Base-by-base conservation (phyloP, 2,888 invertebrate genomes). In the Parascotia fuliginaria region DNA sequence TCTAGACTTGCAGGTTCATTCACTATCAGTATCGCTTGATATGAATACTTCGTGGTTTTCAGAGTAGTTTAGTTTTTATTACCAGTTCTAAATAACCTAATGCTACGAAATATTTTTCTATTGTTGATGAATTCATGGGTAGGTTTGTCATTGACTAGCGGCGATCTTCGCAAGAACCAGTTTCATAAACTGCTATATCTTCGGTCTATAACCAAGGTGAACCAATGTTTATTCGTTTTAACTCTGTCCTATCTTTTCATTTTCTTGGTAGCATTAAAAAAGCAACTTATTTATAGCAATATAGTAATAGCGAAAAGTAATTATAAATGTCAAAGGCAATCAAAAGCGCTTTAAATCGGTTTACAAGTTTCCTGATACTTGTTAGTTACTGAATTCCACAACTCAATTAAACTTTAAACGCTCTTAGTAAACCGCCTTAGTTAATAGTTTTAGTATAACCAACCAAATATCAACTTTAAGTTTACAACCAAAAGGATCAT, bases 381-480 rank as follows among this genome's bases (percentile, higher is more conserved):
- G 79, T 83, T 80, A 83, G 75, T 81, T 77, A 65, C 78, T 74
- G 72, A 79, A 84, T 83, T 82, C 80, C 79, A 79, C 83, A 86
- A 86, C 84, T 87, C 85, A 85, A 87, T 87, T 85, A 80, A 87
- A 87, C 85, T 87, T 87, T 81, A 77, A 80, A 82, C 72, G 77
- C 73, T 77, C 81, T 83, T 80, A 76, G 79, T 78, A 70, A 68
- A 75, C 71, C 75, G 69, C 72, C 73, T 81, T 74, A 75, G 78
- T 77, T 73, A 73, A 80, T 81, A 77, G 55, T 62, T 76, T 68
- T 48, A 44, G 45, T 24, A 3, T 4, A 15, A 15, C 2, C 13
- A 48, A 9, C 12, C 7, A 2, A 68, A 40, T 32, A 15, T 12
- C 15, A 13, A 41, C 48, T 13, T 48, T 54, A 38, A 0, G 0